A percentile compares a stretch with the other conserved stretches of the same genome.
Conservation (phyloP, 2,113 vertebrate species). For the Rhinopomastus cyanomelas region DNA sequence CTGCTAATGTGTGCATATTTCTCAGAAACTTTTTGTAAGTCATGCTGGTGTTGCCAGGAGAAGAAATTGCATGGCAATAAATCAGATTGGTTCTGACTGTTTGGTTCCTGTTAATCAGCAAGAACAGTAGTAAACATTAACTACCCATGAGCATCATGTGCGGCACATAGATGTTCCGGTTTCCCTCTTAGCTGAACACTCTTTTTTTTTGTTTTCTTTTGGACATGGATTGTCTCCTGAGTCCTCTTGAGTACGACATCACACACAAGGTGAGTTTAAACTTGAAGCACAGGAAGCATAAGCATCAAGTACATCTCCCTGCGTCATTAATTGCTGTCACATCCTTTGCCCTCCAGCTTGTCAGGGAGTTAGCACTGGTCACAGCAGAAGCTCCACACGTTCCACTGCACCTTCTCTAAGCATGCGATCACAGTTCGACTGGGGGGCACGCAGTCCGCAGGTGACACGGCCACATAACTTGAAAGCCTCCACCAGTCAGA, state of each 20-base stretch:
- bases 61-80: slow-evolving; percentile 10
- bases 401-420: not conserved
- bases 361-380: not conserved
- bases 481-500: not conserved
- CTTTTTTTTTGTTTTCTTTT: not conserved
- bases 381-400: not conserved
- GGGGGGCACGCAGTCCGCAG: rapidly evolving
- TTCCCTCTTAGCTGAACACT: not conserved
- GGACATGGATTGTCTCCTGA: not conserved
- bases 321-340: not conserved
- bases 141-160: not conserved
- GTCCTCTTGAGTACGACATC: not conserved
- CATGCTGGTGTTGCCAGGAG: not conserved
- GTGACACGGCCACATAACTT: rapidly evolving
- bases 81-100: not conserved
- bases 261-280: rapidly evolving
- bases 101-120: slow-evolving; percentile 11
- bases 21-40: not conserved
- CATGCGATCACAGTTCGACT: rapidly evolving
- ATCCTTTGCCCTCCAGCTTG: not conserved
- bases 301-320: not conserved
- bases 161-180: not conserved
- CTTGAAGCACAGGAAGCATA: not conserved
- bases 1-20: not conserved
- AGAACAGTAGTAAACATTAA: slow-evolving; percentile 30